Evolutionary conservation across 2,113 vertebrate genomes (phyloP), one percentile per base, ranked within the genome.

Genomic region (Coptodon rendalli): DNA sequence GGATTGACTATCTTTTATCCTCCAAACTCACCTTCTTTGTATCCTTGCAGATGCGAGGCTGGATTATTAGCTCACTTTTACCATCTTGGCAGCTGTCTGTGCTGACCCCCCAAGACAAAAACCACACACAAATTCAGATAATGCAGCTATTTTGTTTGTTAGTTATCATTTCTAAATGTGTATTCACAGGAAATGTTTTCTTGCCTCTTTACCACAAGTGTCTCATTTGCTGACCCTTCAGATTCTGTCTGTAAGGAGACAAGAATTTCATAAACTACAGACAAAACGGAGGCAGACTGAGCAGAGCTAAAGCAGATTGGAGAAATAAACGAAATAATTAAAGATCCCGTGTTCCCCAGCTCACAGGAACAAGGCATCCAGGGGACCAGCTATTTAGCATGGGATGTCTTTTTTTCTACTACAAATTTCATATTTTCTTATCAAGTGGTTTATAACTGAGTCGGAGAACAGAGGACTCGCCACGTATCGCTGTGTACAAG

Each of bases 381-480:
- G 38, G 29, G 0, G 3, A 76, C 14, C 68, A 66, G 31, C 31
- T 38, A 22, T 22, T 38, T 66, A 66, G 4, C 31, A 5, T 29
- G 14, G 9, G 40, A 29, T 76, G 68, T 45, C 14, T 2, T 45
- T 73, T 43, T 73, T 71, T 4, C 63, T 4, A 22, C 36, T 43
- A 14, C 22, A 43, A 17, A 45, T 45, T 24, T 6, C 13, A 14
- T 40, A 71, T 3, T 43, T 22, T 43, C 38, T 43, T 45, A 73
- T 0, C 1, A 9, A 40, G 68, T 17, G 40, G 68, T 45, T 76
- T 48, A 48, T 17, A 29, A 6, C 14, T 76, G n/a, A n/a, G n/a
- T n/a, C 59, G 0, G 24, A 22, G 34, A 45, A 78, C 34, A 93
- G 80, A 83, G 93, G 59, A 87, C 93, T 91, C 24, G 87, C 83